Percentiles rank a stretch among this genome's conserved stretches.
These are phyloP conservation scores for Cantharis rustica DNA, from an alignment of 2,888 invertebrate species.

Conservation along the genomic window DNA sequence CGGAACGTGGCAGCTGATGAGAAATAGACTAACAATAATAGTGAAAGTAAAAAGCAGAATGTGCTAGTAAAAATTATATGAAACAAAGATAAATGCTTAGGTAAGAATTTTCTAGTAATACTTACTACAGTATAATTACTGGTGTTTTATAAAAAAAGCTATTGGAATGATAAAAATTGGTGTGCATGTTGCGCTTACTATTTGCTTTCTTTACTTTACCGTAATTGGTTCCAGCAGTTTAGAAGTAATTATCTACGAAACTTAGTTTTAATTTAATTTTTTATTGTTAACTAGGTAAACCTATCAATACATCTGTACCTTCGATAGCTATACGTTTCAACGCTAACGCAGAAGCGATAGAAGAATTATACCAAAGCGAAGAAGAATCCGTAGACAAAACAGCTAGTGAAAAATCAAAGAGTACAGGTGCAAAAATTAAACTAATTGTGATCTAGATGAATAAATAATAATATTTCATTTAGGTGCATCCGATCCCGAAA, in stretches of 20 bases:
- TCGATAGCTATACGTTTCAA: slow-evolving; percentile 71
- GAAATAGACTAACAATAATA: background rate
- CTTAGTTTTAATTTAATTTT: background rate
- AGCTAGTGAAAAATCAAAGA: slow-evolving; percentile 14
- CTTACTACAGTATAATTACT: background rate
- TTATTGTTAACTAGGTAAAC: slow-evolving; percentile 48
- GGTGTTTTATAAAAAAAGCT: background rate
- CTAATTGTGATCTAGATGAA: background rate
- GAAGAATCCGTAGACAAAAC: slow-evolving; percentile 54
- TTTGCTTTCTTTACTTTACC: background rate
- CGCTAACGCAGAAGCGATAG: slow-evolving; percentile 77
- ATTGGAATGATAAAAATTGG: background rate
- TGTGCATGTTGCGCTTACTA: background rate
- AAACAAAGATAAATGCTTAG: background rate
- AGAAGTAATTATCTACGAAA: background rate
- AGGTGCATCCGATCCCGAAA: slow-evolving; percentile 45
- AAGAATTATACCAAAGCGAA: slow-evolving; percentile 69
- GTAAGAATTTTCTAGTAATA: background rate
- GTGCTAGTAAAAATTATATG: background rate
- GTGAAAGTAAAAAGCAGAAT: background rate
- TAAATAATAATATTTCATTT: background rate
- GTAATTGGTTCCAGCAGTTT: background rate
- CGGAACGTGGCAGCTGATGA: background rate
- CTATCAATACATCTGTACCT: slow-evolving; percentile 55
- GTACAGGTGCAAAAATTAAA: background rate